A percentile compares a stretch with the other conserved stretches of the same genome.
Evolutionary conservation across 1,140 invertebrate species (phyloP).

Genomic region (Lordiphosa clarofinis): DNA sequence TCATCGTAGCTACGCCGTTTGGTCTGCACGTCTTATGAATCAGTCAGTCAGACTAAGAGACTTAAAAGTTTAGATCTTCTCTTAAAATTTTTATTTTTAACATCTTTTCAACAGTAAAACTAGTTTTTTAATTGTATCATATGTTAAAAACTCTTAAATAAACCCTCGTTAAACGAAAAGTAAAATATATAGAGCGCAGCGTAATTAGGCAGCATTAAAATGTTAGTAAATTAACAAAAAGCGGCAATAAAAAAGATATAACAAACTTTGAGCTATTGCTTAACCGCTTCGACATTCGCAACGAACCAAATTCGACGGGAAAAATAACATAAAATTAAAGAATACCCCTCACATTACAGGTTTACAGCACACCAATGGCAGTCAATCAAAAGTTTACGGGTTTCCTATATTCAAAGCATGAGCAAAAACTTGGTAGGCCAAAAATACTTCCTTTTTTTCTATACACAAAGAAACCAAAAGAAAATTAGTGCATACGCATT

Average conservation of each 20-base stretch:
- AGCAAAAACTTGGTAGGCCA: conserved; percentile 14
- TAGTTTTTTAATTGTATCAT: too few relatives aligned
- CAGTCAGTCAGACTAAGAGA: too few relatives aligned
- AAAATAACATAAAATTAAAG: conserved; percentile 1
- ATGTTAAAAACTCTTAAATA: background rate
- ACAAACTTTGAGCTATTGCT: conserved; percentile 29
- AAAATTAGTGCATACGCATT: conserved; percentile 16
- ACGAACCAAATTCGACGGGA: background rate
- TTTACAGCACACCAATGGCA: background rate
- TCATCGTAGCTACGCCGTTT: too few relatives aligned
- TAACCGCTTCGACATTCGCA: conserved; percentile 5
- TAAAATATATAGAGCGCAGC: conserved; percentile 52
- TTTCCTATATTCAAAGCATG: conserved; percentile 27
- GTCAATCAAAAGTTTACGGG: conserved; percentile 22
- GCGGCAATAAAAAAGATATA: conserved; percentile 40
- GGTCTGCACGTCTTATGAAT: too few relatives aligned
- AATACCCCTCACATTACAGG: conserved; percentile 1
- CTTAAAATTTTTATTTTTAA: too few relatives aligned
- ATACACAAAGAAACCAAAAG: conserved; percentile 9
- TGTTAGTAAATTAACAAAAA: conserved; percentile 65
- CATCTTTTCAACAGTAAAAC: too few relatives aligned
- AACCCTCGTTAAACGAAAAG: conserved; percentile 12
- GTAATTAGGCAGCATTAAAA: conserved; percentile 66
- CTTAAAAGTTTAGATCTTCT: too few relatives aligned
- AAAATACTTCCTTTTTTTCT: conserved; percentile 22